phyloP scores from a whole-genome alignment of 35 echinoderm and acorn worm genomes.

The Heliocidaris tuberculata region DNA sequence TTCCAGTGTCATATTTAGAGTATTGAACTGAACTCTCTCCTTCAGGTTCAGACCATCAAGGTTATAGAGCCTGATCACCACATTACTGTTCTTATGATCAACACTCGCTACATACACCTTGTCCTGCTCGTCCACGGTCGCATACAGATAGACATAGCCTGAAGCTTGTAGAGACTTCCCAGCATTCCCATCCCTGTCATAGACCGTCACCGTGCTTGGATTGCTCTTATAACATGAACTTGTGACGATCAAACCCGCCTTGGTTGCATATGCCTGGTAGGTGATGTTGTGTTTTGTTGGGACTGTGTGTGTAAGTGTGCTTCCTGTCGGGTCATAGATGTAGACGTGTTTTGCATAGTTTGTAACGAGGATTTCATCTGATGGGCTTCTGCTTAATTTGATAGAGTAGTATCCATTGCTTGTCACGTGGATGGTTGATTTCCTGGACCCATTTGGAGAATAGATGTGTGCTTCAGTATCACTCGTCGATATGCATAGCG shows the following conservation, averaged over 20 bases:
- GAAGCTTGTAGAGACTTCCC: not conserved
- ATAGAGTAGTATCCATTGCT: no score
- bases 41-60: no score
- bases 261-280: not conserved
- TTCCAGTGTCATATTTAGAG: no score
- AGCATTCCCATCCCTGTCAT: not conserved
- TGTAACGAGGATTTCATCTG: not conserved
- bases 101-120: not conserved
- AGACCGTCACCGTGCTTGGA: not conserved
- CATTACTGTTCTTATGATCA: not conserved
- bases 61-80: no score
- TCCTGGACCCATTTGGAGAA: no score
- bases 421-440: no score
- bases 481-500: no score
- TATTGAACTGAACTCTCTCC: no score
- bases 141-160: not conserved
- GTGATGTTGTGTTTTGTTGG: not conserved
- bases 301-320: not conserved
- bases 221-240: not conserved
- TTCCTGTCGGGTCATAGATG: not conserved
- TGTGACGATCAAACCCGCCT: no score
- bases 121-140: not conserved
- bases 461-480: no score
- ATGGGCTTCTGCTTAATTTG: no score
- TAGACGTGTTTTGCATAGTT: not conserved